These are phyloP conservation scores for Smittia sp. DNA, from an alignment of 2,888 invertebrate species.

Conservation along the genomic window DNA sequence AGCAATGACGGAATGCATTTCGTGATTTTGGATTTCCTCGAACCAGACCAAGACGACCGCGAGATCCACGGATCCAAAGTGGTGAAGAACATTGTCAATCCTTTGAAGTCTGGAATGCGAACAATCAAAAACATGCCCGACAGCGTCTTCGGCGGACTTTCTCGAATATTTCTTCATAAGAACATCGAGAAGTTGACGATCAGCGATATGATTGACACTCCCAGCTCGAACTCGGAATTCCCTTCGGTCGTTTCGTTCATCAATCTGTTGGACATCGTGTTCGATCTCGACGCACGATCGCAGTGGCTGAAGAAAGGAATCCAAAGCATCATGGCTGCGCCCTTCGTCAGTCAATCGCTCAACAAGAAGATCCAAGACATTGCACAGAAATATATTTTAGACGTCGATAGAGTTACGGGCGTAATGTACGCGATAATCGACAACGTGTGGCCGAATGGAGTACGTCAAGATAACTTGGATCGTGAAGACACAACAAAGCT, in stretches of 20 bases:
- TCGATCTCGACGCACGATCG: constrained; percentile 75
- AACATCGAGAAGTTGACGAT: constrained; percentile 47
- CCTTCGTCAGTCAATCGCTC: constrained; percentile 70
- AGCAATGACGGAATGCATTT: constrained; percentile 56
- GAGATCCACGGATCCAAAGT: constrained; percentile 56
- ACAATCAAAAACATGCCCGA: constrained; percentile 77
- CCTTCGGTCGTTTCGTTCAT: constrained; percentile 78
- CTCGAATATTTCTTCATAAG: constrained; percentile 61
- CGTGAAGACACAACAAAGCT: constrained; percentile 52
- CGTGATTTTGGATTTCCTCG: constrained; percentile 62
- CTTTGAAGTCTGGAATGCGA: constrained; percentile 69
- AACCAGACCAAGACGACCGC: constrained; percentile 68
- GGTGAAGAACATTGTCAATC: constrained; percentile 52
- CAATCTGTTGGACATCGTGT: constrained; percentile 79
- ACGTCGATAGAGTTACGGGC: constrained; percentile 71
- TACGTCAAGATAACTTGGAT: constrained; percentile 42
- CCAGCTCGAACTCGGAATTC: constrained; percentile 56
- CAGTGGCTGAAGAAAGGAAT: constrained; percentile 78
- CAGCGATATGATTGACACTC: constrained; percentile 25
- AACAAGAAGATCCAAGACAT: constrained; percentile 78
- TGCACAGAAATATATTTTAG: constrained; percentile 68
- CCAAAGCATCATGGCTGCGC: constrained; percentile 57
- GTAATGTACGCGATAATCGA: constrained; percentile 47
- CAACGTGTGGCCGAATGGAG: constrained; percentile 62
- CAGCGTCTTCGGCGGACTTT: constrained; percentile 62